Evolutionary conservation across 2,797 vertebrate species (phyloP), one percentile per base, ranked within the genome.

Genomic region (Myotis daubentonii): DNA sequence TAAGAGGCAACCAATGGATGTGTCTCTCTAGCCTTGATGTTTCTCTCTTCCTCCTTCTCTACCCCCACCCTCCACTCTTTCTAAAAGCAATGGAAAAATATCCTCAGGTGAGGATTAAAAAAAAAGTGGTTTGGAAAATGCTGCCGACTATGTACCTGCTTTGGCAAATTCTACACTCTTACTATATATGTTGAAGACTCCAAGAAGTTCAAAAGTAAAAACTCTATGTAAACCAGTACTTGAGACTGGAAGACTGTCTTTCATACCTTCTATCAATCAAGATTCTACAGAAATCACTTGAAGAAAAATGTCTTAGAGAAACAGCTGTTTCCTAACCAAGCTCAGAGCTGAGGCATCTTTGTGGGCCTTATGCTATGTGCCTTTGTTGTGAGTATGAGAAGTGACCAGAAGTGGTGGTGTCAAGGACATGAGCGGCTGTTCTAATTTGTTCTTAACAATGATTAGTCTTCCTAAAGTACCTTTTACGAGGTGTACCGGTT

Each of bases 401-500:
- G 15, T 89, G 28, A 62, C 23, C 5, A 1, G 65, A 89, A 91
- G 15, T 7, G 11, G 30, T 8, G 17, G 3, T 47, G 16, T 70
- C 20, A 72, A 57, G 91, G 71, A 81, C 36, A 68, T 15, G 23
- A 85, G 23, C 16, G 87, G 44, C 65, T 71, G 47, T 23, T 87
- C 33, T 71, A 44, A 72, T 86, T 92, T 93, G 25, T 66, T 81
- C 68, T 89, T 80, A 92, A 51, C 53, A 66, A 62, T 66, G 70
- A 78, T 87, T 62, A 60, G 41, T 91, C 71, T 95, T 87, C n/a
- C 16, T 78, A 62, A 94, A 74, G 22, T 65, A 51, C 5, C 49
- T 5, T 79, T 65, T 74, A 78, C 41, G 10, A 44, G 41, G 41
- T 44, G 41, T 44, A 10, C 41, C 2, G 9, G 41, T 44, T 44